Conservation (phyloP, 2,113 vertebrate species). For the Empidonax traillii region DNA sequence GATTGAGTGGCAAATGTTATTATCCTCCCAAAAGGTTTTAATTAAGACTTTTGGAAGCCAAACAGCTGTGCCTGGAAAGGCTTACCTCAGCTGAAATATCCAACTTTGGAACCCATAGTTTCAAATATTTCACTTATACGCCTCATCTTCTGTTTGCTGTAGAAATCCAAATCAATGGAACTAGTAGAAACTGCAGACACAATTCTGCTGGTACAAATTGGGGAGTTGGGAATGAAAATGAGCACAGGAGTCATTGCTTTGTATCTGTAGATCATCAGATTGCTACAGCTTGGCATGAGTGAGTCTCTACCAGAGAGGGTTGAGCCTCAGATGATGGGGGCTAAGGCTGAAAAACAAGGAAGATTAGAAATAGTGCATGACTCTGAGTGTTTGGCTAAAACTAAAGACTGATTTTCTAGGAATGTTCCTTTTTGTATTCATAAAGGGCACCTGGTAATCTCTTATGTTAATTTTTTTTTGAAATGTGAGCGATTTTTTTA, state of each 20-base stretch:
- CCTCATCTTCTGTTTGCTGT: neutral
- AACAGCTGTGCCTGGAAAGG: slow-evolving; percentile 31
- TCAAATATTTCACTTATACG: neutral
- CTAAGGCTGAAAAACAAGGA: neutral
- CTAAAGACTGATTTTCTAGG: neutral
- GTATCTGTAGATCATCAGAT: neutral
- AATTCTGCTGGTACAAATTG: neutral
- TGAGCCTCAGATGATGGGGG: neutral
- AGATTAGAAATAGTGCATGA: neutral
- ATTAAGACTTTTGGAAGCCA: slow-evolving; percentile 23
- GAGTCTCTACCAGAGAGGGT: neutral
- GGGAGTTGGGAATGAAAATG: neutral
- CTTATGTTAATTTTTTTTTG: neutral
- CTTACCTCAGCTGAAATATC: slow-evolving; percentile 11
- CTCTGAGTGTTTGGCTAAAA: neutral
- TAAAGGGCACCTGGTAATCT: neutral
- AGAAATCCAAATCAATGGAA: neutral
- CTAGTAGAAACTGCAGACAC: neutral
- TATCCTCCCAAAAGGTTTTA: slow-evolving; percentile 25
- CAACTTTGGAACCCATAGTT: neutral
- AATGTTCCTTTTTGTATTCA: neutral
- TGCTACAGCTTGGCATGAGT: neutral
- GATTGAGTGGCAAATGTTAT: neutral
- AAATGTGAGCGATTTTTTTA: neutral
- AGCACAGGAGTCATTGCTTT: neutral